These are phyloP conservation scores for Diabrotica balteata DNA, from an alignment of 2,888 invertebrate genomes.

Conservation along the genomic window DNA sequence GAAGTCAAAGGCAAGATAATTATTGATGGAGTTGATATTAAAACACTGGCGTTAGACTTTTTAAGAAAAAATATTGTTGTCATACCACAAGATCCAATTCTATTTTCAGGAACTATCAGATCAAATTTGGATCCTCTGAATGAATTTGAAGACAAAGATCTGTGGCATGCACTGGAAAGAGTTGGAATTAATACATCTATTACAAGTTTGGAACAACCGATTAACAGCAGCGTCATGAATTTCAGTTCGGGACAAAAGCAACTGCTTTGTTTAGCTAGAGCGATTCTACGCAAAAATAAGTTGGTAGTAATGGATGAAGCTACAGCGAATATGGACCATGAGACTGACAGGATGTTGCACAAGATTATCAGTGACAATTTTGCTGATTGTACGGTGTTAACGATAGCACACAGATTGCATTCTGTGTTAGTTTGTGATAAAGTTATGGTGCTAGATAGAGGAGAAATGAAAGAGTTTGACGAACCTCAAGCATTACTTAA, in stretches of 20 bases:
- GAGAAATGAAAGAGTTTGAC: conserved; percentile 52
- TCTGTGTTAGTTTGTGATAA: conserved; percentile 65
- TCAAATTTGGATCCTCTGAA: conserved; percentile 88
- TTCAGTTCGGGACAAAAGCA: conserved; percentile 66
- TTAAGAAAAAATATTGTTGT: conserved; percentile 79
- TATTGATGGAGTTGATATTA: conserved; percentile 80
- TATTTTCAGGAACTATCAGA: conserved; percentile 82
- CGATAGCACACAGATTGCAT: conserved; percentile 57
- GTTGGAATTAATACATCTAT: conserved; percentile 73
- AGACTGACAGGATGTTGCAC: conserved; percentile 63
- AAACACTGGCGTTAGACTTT: conserved; percentile 73
- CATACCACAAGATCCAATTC: conserved; percentile 84
- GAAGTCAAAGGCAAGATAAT: conserved; percentile 76
- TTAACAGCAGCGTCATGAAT: conserved; percentile 42
- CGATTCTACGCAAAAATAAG: conserved; percentile 61
- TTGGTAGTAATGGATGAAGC: conserved; percentile 66
- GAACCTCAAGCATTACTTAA: conserved; percentile 61
- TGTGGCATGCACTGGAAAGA: conserved; percentile 82
- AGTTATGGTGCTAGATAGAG: conserved; percentile 64
- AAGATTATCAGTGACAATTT: conserved; percentile 63
- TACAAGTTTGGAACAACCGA: conserved; percentile 62
- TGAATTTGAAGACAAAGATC: conserved; percentile 75
- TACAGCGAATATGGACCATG: conserved; percentile 64
- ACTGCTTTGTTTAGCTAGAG: conserved; percentile 64
- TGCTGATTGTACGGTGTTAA: conserved; percentile 64